Base-by-base conservation (phyloP, 1,140 invertebrate genomes). In the Papilio machaon region DNA sequence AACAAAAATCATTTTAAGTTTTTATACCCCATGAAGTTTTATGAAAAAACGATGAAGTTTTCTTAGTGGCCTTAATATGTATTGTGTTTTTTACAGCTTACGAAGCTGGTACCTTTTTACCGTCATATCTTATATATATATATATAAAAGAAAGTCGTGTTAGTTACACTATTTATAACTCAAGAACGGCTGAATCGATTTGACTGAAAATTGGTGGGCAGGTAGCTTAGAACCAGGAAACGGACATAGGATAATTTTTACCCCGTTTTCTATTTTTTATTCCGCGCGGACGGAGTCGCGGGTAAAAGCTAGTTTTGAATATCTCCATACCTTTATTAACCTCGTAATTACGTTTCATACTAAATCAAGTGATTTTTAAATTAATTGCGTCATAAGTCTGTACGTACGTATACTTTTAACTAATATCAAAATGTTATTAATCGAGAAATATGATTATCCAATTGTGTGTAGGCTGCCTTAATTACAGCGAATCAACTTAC, bases 1-100 rank as follows among this genome's bases (percentile, higher is more conserved):
- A n/a, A 46, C 35, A 73, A 54, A 80, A 47, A 67, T 30, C 64
- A 79, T 79, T 17, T 60, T 64, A 79, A 64, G 60, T 67, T 79
- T 49, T 38, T 67, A 47, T 67, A 79, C 60, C 58, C 17, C 3
- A 47, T 67, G 13, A 67, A 67, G 30, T 67, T 35, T 67, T 35
- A 11, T 30, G 35, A 67, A 11, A 30, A 19, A 58, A 58, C 54
- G n/a, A 58, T 58, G 54, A 58, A n/a, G n/a, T 58, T 58, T 58
- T 58, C 54, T 58, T 19, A 58, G 13, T 19, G 54, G 9, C 2
- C 7, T n/a, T 58, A 17, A n/a, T 19, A 2, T 58, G 23, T 30
- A 30, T 30, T 30, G 23, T 58, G 7, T 58, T 17, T 58, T 58
- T n/a, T 19, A 58, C 60, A 64, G 5, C 7, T 58, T 49, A 49